Percentiles rank a stretch among this genome's conserved stretches.
phyloP scores from a whole-genome alignment of 2,888 invertebrate genomes.

The Syrista parreyssii region DNA sequence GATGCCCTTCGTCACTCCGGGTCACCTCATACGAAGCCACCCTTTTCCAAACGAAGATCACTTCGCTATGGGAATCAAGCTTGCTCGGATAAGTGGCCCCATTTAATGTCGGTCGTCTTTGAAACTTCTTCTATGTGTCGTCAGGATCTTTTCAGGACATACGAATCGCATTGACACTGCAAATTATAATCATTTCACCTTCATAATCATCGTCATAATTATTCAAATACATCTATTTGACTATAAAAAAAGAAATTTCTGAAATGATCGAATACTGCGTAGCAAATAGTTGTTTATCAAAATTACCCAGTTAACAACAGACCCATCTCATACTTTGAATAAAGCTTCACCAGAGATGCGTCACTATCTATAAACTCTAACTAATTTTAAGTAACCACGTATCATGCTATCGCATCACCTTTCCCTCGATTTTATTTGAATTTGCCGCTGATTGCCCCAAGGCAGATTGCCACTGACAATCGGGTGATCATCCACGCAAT shows the following conservation, averaged over 20 bases:
- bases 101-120: not conserved
- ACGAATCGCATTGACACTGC: not conserved
- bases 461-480: constrained; percentile 42
- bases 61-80: not conserved
- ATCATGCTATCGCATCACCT: not conserved
- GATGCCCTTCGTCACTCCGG: constrained; percentile 28
- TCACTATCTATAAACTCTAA: not conserved
- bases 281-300: not conserved
- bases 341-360: not conserved
- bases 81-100: not conserved
- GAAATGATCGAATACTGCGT: not conserved
- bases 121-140: not conserved
- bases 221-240: not conserved
- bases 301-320: not conserved
- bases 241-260: not conserved
- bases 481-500: constrained; percentile 46
- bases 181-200: not conserved
- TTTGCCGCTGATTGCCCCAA: constrained; percentile 54
- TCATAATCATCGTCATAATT: not conserved
- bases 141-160: not conserved
- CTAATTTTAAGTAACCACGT: not conserved
- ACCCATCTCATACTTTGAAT: not conserved
- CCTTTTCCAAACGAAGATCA: not conserved
- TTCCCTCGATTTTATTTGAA: constrained; percentile 41
- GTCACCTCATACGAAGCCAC: not conserved